phyloP scores from a whole-genome alignment of 2,113 vertebrate genomes.

The Bubalus kerabau region DNA sequence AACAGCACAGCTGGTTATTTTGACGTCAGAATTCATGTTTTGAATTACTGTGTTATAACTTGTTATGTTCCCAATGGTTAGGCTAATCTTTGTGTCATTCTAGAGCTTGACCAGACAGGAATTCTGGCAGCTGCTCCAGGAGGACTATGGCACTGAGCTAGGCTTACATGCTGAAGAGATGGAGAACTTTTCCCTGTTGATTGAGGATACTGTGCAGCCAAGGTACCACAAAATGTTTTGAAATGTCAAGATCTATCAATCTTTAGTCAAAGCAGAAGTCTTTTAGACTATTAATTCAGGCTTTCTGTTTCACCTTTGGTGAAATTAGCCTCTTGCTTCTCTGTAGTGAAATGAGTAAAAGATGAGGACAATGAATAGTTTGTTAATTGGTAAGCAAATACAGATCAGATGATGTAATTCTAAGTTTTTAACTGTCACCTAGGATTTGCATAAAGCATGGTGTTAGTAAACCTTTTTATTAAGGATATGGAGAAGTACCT shows the following conservation, averaged over 20 bases:
- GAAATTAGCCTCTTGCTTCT: not conserved
- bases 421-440: not conserved
- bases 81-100: constrained; percentile 39
- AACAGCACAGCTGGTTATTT: not conserved
- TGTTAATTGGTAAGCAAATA: not conserved
- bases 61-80: not conserved
- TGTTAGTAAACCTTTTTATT: not conserved
- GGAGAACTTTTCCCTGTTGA: constrained; percentile 84
- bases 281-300: constrained; percentile 5
- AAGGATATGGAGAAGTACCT: not conserved
- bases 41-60: not conserved
- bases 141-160: constrained; percentile 93
- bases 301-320: not conserved
- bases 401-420: not conserved
- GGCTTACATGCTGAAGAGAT: constrained; percentile 94
- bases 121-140: constrained; percentile 92
- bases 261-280: not conserved
- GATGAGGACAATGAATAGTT: not conserved
- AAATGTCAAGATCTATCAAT: not conserved
- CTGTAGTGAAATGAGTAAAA: not conserved
- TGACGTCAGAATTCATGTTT: not conserved
- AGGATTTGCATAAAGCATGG: not conserved
- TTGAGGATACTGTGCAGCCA: constrained; percentile 82
- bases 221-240: constrained; percentile 79
- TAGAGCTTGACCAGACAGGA: constrained; percentile 88